Evolutionary conservation across 2,113 vertebrate species (phyloP).

Genomic region (Numenius arquata): DNA sequence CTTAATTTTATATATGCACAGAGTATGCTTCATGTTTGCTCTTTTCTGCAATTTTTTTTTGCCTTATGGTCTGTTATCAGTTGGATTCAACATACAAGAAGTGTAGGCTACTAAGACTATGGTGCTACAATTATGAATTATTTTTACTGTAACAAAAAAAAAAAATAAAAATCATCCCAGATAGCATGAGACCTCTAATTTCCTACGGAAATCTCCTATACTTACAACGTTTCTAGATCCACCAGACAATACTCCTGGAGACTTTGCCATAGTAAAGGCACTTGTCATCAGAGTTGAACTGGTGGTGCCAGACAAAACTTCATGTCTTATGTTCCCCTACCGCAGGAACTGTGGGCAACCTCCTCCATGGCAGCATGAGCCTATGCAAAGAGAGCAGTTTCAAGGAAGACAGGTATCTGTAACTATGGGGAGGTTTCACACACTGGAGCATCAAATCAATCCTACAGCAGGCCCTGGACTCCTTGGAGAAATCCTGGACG

Average conservation of each 20-base stretch:
- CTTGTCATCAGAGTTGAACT: not conserved
- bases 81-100: not conserved
- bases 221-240: not conserved
- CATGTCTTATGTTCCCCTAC: not conserved
- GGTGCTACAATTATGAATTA: not conserved
- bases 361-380: not conserved
- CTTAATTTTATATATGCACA: not conserved
- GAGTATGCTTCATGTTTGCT: not conserved
- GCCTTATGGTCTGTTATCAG: not conserved
- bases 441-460: not conserved
- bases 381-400: not conserved
- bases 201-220: not conserved
- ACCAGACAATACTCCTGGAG: not conserved
- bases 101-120: not conserved
- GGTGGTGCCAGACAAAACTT: not conserved
- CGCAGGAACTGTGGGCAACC: not conserved
- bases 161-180: not conserved
- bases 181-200: not conserved
- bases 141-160: not conserved
- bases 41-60: conserved; percentile 8
- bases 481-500: not conserved
- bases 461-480: not conserved
- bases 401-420: not conserved
- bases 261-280: not conserved
- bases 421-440: not conserved